Evolutionary conservation across 1,140 invertebrate genomes (phyloP), one percentile per base, ranked within the genome.

Genomic region (Sycobia sp.): DNA sequence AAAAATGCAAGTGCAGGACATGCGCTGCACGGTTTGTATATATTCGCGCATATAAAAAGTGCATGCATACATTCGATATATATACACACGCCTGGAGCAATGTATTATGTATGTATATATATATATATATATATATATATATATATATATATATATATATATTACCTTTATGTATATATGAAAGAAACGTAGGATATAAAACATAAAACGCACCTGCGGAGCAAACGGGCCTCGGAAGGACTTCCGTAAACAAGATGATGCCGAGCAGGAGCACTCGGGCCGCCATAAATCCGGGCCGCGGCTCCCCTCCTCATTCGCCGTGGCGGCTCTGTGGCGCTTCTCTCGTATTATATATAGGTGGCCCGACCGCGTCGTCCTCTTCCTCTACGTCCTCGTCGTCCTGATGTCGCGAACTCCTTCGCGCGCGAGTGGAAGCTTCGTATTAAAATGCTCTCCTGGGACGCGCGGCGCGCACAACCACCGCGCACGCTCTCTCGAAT

Each of bases 231-330:
- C 76, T 71, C 60, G n/a, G n/a, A n/a, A 80, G 69, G 72, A 78
- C 78, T 80, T 82, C 80, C 75, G 80, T 81, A 78, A 82, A 79
- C 76, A 82, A 82, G 70, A 82, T n/a, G n/a, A n/a, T 77, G 73
- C 49, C 38, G 71, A 82, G 76, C 69, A 82, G 73, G 74, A 82
- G 70, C 70, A 82, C 76, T 74, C 80, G 78, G 73, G 77, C 78
- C 78, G 80, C 80, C 80, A 82, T 82, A 81, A 77, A 81, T 82
- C 69, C 67, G 69, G 68, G 5, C 5, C 29, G 11, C 11, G 29
- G 29, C n/a, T n/a, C n/a, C n/a, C n/a, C 22, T 49, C 70, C 72
- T 80, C 75, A 79, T 80, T 71, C 72, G 60, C 58, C n/a, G 32
- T n/a, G 43, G 44, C 32, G 20, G 44, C 56, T 47, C 46, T 27